Evolutionary conservation across 2,888 invertebrate species (phyloP).

Genomic region (Ariolimax columbianus): DNA sequence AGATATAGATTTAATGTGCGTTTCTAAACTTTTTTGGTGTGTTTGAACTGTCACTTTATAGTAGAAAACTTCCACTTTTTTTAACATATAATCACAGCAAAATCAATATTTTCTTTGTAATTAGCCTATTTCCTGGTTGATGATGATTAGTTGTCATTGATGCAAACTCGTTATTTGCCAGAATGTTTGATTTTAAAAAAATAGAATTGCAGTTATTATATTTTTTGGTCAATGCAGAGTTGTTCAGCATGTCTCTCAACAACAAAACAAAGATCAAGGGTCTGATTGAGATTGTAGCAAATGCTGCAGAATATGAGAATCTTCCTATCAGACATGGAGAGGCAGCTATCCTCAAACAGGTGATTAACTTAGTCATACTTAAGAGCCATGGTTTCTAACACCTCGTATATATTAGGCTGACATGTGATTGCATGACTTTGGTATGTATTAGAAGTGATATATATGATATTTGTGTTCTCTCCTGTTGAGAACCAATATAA

Average conservation of each 20-base stretch:
- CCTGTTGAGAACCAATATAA: no score
- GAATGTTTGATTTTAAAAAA: not conserved
- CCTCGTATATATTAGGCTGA: not conserved
- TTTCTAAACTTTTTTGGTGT: not conserved
- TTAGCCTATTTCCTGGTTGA: no score
- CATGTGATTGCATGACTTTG: no score
- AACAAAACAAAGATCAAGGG: slow-evolving; percentile 98
- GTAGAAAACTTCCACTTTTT: no score
- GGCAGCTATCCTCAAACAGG: slow-evolving; percentile 87
- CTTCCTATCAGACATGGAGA: slow-evolving; percentile 97
- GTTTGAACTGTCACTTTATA: no score
- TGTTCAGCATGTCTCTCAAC: slow-evolving; percentile 97
- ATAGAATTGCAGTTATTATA: not conserved
- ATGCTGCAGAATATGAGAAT: slow-evolving; percentile 96
- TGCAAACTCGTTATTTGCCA: no score
- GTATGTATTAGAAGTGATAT: no score
- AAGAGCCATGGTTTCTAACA: not conserved
- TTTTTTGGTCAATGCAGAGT: slow-evolving; percentile 82
- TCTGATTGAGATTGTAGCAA: slow-evolving; percentile 97
- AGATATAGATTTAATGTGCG: no score
- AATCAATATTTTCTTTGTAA: no score
- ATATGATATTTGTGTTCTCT: no score
- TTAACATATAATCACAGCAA: no score
- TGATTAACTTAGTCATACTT: slow-evolving; percentile 56
- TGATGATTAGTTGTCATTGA: no score